Evolutionary conservation across 2,113 vertebrate species (phyloP), one percentile per base, ranked within the genome.

Genomic region (Larimichthys crocea): DNA sequence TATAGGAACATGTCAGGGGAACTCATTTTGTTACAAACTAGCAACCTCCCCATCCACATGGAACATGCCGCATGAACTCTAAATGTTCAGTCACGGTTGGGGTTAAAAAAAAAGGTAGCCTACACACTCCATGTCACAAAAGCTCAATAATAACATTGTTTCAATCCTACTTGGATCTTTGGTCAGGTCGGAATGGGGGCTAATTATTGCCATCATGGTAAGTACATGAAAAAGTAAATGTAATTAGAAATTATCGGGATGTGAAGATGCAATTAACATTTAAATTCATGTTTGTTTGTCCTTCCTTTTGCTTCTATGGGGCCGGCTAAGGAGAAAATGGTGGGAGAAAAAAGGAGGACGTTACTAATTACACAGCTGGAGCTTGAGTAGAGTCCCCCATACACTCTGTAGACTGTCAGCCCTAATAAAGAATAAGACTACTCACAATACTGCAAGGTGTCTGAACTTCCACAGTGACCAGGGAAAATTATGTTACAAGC

Each of bases 191-290:
- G 7, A 40, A 40, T 40, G 40, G 56, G 12, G 22, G 74, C 56
- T 85, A 90, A 88, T 92, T 89, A 90, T 67, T 16, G 9, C 46
- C 76, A 79, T 65, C 60, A 79, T 75, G 63, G 40, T 10, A 74
- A 57, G 29, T 80, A 65, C 80, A 74, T 74, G 74, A 76, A 82
- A 84, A 68, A 56, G 80, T 74, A 56, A 77, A 82, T 59, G 78
- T 81, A 87, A 92, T 90, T 83, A 87, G 42, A 89, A 90, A 89
- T 83, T 66, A 84, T 65, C 80, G 67, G 67, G 60, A 79, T 72
- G 82, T 77, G 83, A 85, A 92, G 69, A 78, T 73, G 75, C 75
- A 88, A 92, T 93, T 92, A 91, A 79, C 53, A 89, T 86, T 86
- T 70, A 71, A 89, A 90, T 84, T 0, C 65, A 46, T 76, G 76